Conservation (phyloP, 2,888 invertebrate species). For the Lasius platythorax region DNA sequence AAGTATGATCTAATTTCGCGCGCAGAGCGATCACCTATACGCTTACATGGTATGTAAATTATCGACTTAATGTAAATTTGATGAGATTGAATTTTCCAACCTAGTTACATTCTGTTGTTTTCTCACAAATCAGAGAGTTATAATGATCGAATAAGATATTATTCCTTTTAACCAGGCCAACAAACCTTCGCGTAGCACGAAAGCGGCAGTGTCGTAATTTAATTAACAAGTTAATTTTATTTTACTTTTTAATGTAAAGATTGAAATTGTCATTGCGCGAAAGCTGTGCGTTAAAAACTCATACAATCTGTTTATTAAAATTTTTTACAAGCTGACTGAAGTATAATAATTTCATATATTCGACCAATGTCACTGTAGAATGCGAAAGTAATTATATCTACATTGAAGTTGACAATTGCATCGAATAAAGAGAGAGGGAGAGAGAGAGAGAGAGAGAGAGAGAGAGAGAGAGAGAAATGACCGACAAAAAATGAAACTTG, state of each 20-base stretch:
- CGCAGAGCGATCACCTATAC: conserved; percentile 29
- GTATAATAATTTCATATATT: conserved; percentile 62
- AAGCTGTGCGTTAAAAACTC: conserved; percentile 29
- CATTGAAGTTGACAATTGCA: conserved; percentile 15
- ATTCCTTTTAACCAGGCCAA: conserved; percentile 12
- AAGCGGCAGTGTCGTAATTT: conserved; percentile 59
- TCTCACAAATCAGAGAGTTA: conserved; percentile 47
- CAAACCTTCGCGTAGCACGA: conserved; percentile 51
- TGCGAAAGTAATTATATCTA: conserved; percentile 46
- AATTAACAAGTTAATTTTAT: conserved; percentile 69
- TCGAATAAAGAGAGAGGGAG: not conserved
- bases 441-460: no score
- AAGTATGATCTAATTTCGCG: conserved; percentile 63
- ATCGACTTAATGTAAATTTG: conserved; percentile 29
- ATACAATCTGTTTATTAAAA: conserved; percentile 8
- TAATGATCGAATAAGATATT: conserved; percentile 53
- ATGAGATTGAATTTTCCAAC: conserved; percentile 16
- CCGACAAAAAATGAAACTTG: conserved; percentile 40
- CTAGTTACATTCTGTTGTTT: conserved; percentile 19
- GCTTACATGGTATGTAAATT: conserved; percentile 41
- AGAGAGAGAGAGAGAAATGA: not conserved
- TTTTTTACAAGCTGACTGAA: conserved; percentile 47
- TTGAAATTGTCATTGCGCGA: conserved; percentile 62
- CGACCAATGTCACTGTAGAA: conserved; percentile 34
- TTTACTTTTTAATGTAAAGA: conserved; percentile 62